Conservation (phyloP, 2,888 invertebrate genomes). For the Drosophila niveifrons region DNA sequence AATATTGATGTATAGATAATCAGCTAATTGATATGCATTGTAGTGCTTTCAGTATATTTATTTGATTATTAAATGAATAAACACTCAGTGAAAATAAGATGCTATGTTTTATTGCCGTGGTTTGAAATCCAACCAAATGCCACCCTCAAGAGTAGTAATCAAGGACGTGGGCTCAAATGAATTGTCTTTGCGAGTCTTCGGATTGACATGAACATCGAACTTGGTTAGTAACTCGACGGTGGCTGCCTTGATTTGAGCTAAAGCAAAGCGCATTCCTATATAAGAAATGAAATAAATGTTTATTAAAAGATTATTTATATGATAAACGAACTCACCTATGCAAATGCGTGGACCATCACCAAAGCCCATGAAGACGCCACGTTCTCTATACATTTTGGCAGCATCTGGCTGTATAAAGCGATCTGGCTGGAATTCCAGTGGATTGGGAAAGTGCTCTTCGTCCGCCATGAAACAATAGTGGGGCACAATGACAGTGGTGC, state of each 20-base stretch:
- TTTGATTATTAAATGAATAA: background rate
- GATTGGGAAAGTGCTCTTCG: slow-evolving; percentile 73
- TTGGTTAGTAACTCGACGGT: slow-evolving; percentile 80
- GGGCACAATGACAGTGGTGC: slow-evolving; percentile 74
- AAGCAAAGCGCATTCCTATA: slow-evolving; percentile 83
- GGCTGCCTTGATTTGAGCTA: slow-evolving; percentile 82
- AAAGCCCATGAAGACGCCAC: slow-evolving; percentile 79
- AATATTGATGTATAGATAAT: background rate
- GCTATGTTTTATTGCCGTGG: slow-evolving; percentile 29
- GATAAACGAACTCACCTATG: slow-evolving; percentile 63
- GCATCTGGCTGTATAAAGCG: slow-evolving; percentile 81
- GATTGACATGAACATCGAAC: slow-evolving; percentile 81
- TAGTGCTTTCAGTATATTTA: background rate
- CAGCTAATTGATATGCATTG: background rate
- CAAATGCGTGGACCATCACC: slow-evolving; percentile 84
- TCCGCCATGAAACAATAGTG: slow-evolving; percentile 74
- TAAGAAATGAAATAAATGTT: background rate
- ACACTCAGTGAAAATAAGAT: background rate
- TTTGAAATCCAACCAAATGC: slow-evolving; percentile 80
- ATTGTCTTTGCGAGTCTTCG: slow-evolving; percentile 81
- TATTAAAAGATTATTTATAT: background rate
- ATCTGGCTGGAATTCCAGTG: slow-evolving; percentile 80
- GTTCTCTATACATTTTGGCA: slow-evolving; percentile 74
- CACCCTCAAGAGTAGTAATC: slow-evolving; percentile 71
- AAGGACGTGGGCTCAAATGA: slow-evolving; percentile 70